Evolutionary conservation across 2,797 vertebrate genomes (phyloP), one percentile per base, ranked within the genome.

Genomic region (Dicrostonyx torquatus): DNA sequence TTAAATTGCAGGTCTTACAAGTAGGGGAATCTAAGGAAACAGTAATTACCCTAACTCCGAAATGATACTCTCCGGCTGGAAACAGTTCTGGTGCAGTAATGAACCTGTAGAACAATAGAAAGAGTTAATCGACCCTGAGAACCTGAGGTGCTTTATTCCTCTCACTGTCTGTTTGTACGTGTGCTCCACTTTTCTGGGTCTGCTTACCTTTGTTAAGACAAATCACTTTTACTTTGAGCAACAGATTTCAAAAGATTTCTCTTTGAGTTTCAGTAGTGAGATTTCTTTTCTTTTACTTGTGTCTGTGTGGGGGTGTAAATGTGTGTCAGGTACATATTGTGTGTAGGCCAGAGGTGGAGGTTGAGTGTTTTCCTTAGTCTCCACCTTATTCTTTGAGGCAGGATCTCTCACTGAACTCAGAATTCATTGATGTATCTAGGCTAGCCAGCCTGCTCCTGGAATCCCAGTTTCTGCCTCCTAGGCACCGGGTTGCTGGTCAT

Each of bases 11-110:
- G 77, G 73, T 93, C 75, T 94, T 55, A 89, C 85, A 92, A 88
- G 60, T 75, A 37, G 66, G 64, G 66, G 75, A 91, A 58, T 43
- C 22, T 93, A 97, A 96, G 92, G 80, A 97, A 97, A 97, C 24
- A 94, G 10, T 97, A 97, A 97, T 96, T 98, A 95, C 86, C 1
- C 0, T 91, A 66, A 95, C 34, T 96, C 97, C 40, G 84, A 95
- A 95, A 84, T 96, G 82, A 92, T 84, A 95, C 66, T 75, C 66
- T 53, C 82, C 87, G 6, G 73, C 95, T 95, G 70, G 64, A 82
- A 93, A 68, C 70, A 85, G 40, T 70, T 45, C 70, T 76, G 17
- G 43, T 85, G 60, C 95, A 96, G 92, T 96, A 80, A 85, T 22
- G 90, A 91, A 45, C 37, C 72, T 94, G 79, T 89, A 94, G 50